A percentile compares a stretch with the other conserved stretches of the same genome.
phyloP scores from a whole-genome alignment of 2,113 vertebrate genomes.

The Atherinomorus stipes region DNA sequence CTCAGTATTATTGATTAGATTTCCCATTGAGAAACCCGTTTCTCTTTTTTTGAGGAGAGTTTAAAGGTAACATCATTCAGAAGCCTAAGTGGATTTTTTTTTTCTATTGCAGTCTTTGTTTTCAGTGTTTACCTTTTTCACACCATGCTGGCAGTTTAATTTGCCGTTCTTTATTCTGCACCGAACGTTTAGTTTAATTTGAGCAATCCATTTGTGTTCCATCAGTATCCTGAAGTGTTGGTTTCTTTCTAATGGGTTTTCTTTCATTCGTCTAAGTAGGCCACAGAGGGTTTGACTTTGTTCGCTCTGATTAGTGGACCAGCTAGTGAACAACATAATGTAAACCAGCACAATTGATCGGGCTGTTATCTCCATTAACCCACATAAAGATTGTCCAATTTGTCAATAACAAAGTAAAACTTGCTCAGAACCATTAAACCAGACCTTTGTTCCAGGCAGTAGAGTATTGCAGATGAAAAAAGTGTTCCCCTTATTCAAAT shows the following conservation, averaged over 20 bases:
- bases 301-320: slow-evolving; percentile 13
- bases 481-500: no score
- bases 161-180: slow-evolving; percentile 4
- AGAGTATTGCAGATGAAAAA: not conserved
- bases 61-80: slow-evolving; percentile 40
- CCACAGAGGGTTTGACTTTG: slow-evolving; percentile 40
- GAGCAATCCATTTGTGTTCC: not conserved
- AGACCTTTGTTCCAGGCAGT: not conserved
- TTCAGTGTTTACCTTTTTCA: slow-evolving; percentile 3
- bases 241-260: slow-evolving; percentile 9
- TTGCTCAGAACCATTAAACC: slow-evolving; percentile 39
- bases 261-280: slow-evolving; percentile 35
- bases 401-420: slow-evolving; percentile 40
- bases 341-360: slow-evolving; percentile 62
- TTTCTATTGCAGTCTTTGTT: not conserved
- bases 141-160: slow-evolving; percentile 19
- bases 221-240: slow-evolving; percentile 20
- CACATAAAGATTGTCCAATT: slow-evolving; percentile 45
- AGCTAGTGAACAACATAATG: slow-evolving; percentile 30
- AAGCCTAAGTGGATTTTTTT: slow-evolving; percentile 13
- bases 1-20: slow-evolving; percentile 70
- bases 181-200: slow-evolving; percentile 11
- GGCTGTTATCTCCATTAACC: slow-evolving; percentile 63
- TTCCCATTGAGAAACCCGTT: slow-evolving; percentile 51
- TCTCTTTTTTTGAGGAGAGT: slow-evolving; percentile 43